phyloP scores from a whole-genome alignment of 2,797 vertebrate genomes.

The Neosilurus mollespiculum region DNA sequence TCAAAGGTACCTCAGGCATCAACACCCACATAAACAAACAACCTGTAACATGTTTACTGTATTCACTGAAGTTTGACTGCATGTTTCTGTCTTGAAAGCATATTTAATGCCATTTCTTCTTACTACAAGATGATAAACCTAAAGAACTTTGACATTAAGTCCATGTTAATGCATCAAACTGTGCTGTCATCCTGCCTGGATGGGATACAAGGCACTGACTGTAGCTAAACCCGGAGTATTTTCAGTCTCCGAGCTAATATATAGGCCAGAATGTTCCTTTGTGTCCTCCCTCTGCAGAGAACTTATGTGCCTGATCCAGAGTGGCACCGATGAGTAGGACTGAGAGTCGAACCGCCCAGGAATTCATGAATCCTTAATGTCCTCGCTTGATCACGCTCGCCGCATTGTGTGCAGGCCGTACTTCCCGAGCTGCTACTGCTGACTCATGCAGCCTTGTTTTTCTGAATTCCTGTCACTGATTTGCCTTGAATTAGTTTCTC shows the following conservation, averaged over 20 bases:
- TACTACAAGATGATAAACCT: too few species aligned
- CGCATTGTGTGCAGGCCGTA: slow-evolving; percentile 46
- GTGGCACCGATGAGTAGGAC: slow-evolving; percentile 48
- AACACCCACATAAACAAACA: background rate
- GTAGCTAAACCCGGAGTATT: slow-evolving; percentile 5
- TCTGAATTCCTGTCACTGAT: slow-evolving; percentile 30
- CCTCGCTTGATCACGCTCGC: slow-evolving; percentile 36
- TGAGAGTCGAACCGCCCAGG: slow-evolving; percentile 59
- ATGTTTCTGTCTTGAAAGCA: slow-evolving; percentile 4
- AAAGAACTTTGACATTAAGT: background rate
- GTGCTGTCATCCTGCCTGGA: background rate
- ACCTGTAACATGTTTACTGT: background rate
- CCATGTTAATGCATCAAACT: background rate
- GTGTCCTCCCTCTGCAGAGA: slow-evolving; percentile 59
- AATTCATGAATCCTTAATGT: slow-evolving; percentile 59
- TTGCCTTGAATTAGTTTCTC: slow-evolving; percentile 26
- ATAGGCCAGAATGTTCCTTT: slow-evolving; percentile 56
- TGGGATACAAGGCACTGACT: background rate
- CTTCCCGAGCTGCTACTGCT: slow-evolving; percentile 47
- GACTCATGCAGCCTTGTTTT: slow-evolving; percentile 45
- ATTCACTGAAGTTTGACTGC: background rate
- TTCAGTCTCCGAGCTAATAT: slow-evolving; percentile 34
- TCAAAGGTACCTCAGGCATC: slow-evolving; percentile 70
- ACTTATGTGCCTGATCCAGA: slow-evolving; percentile 67
- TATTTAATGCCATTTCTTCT: slow-evolving; percentile 27